phyloP scores from a whole-genome alignment of 1,140 invertebrate genomes.

The Copidosoma floridanum region DNA sequence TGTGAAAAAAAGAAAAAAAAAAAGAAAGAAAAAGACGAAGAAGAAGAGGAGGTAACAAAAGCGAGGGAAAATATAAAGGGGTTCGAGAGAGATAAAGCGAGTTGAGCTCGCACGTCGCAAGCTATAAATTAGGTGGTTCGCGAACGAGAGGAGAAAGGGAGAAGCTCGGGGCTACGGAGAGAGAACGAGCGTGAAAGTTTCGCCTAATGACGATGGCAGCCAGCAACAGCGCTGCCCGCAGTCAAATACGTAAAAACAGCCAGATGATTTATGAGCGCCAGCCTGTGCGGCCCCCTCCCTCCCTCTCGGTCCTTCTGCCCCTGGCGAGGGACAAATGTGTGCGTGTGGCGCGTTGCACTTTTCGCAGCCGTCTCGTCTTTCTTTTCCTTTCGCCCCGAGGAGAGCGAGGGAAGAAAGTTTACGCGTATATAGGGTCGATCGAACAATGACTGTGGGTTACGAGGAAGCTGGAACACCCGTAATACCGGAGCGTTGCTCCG shows the following conservation, averaged over 20 bases:
- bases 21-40: background rate
- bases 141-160: background rate
- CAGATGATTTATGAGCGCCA: constrained; percentile 45
- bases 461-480: no score
- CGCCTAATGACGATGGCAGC: constrained; percentile 46
- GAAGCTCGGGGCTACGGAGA: background rate
- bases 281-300: constrained; percentile 31
- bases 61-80: no score
- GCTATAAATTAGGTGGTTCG: constrained; percentile 25
- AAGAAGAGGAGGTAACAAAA: background rate
- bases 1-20: background rate
- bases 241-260: constrained; percentile 50
- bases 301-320: background rate
- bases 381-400: constrained; percentile 2
- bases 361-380: background rate
- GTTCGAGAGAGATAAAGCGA: background rate
- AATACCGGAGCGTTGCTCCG: no score
- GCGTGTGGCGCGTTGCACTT: no score
- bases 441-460: no score
- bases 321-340: no score
- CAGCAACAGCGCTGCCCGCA: constrained; percentile 16
- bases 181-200: constrained; percentile 38
- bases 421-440: no score
- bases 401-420: background rate
- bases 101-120: background rate